A percentile compares a stretch with the other conserved stretches of the same genome.
phyloP scores from a whole-genome alignment of 1,140 invertebrate genomes.

The Battus philenor region DNA sequence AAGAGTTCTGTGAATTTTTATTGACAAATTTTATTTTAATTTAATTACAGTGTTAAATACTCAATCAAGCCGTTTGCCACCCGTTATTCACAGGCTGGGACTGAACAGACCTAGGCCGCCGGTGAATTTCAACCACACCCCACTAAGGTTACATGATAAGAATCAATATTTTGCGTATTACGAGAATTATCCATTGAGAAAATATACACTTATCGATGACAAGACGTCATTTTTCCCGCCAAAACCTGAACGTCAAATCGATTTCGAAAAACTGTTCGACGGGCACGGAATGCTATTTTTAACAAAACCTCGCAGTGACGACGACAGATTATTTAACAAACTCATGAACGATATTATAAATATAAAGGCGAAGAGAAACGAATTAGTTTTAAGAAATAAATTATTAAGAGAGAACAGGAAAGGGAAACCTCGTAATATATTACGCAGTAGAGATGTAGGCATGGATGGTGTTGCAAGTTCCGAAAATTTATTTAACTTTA shows the following conservation, averaged over 20 bases:
- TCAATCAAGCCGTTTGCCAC: slow-evolving; percentile 2
- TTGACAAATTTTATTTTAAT: too few relatives aligned
- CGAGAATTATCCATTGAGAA: slow-evolving; percentile 17
- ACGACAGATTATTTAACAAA: slow-evolving; percentile 19
- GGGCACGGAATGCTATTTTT: slow-evolving; percentile 18
- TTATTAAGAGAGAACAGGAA: background rate
- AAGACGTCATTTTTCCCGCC: background rate
- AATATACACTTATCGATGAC: background rate
- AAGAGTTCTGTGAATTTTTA: too few relatives aligned
- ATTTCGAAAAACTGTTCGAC: slow-evolving; percentile 15
- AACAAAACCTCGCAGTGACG: slow-evolving; percentile 2
- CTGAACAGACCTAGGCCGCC: background rate
- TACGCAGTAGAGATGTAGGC: background rate
- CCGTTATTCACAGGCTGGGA: background rate
- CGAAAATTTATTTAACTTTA: background rate
- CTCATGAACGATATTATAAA: slow-evolving; percentile 16
- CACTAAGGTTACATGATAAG: slow-evolving; percentile 1
- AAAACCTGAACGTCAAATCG: background rate
- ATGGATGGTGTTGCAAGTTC: background rate
- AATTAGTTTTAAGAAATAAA: background rate
- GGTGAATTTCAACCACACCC: background rate
- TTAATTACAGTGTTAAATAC: too few relatives aligned
- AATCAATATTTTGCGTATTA: background rate
- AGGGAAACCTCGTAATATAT: background rate
- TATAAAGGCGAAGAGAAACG: background rate